phyloP scores from a whole-genome alignment of 2,113 vertebrate genomes.

The Indri indri region DNA sequence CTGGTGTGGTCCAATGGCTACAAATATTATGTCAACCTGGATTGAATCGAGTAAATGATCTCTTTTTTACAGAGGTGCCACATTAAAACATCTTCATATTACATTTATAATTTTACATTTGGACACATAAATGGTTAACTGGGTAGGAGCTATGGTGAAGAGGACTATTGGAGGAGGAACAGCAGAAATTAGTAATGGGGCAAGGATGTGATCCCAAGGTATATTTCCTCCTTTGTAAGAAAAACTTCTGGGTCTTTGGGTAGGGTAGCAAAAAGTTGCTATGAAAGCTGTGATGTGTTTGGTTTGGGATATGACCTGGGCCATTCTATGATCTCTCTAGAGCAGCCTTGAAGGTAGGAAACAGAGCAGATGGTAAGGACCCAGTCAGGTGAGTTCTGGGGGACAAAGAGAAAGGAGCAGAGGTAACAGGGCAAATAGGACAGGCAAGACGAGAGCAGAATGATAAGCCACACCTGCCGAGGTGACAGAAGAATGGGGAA shows the following conservation, averaged over 20 bases:
- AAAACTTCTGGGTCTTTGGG: background rate
- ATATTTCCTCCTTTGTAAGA: background rate
- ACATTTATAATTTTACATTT: slow-evolving; percentile 11
- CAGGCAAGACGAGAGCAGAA: background rate
- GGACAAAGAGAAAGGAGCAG: background rate
- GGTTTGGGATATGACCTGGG: background rate
- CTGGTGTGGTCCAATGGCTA: background rate
- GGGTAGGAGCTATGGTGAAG: background rate
- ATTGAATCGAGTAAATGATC: background rate
- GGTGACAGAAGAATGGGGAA: slow-evolving; percentile 53
- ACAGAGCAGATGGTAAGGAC: background rate
- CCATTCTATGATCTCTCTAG: background rate
- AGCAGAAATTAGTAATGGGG: background rate
- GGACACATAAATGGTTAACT: background rate
- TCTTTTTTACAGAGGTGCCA: background rate
- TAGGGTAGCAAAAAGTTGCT: background rate
- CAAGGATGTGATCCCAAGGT: background rate
- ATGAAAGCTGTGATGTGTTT: background rate
- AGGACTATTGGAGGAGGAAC: background rate
- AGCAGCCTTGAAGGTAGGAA: background rate
- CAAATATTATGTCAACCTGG: background rate
- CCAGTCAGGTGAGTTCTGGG: background rate
- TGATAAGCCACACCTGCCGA: background rate
- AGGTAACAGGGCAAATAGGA: background rate
- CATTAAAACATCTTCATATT: background rate